Evolutionary conservation across 2,888 invertebrate genomes (phyloP).

Genomic region (Himalopsyche japonica): DNA sequence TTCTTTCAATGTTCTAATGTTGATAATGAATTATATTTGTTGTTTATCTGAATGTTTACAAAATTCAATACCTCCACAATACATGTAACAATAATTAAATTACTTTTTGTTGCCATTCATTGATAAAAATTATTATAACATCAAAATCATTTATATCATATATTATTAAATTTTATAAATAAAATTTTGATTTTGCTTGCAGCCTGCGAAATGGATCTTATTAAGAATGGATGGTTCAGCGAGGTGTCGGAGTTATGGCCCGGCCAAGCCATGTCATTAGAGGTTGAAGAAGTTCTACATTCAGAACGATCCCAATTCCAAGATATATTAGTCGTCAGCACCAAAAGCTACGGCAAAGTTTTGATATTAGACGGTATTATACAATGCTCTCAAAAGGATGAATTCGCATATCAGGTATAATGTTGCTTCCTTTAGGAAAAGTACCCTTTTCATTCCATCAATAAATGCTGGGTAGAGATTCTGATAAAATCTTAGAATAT

Average conservation of each 20-base stretch:
- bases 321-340: conserved; percentile 81
- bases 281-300: conserved; percentile 79
- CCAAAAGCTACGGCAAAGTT: conserved; percentile 79
- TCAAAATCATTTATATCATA: too few relatives aligned
- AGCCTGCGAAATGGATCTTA: conserved; percentile 64
- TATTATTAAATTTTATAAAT: too few relatives aligned
- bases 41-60: too few relatives aligned
- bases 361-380: conserved; percentile 94
- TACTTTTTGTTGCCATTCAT: too few relatives aligned
- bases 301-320: conserved; percentile 81
- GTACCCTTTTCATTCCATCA: too few relatives aligned
- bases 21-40: too few relatives aligned
- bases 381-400: conserved; percentile 95
- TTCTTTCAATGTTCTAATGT: too few relatives aligned
- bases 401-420: conserved; percentile 86
- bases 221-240: conserved; percentile 89
- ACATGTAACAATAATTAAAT: too few relatives aligned
- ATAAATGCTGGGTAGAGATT: too few relatives aligned
- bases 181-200: neutral
- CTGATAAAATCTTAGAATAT: too few relatives aligned
- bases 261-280: conserved; percentile 84
- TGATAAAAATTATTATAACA: too few relatives aligned
- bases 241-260: conserved; percentile 91
- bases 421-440: neutral
- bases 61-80: too few relatives aligned